These are phyloP conservation scores for Chlorops oryzae DNA, from an alignment of 1,140 invertebrate genomes.

Conservation along the genomic window DNA sequence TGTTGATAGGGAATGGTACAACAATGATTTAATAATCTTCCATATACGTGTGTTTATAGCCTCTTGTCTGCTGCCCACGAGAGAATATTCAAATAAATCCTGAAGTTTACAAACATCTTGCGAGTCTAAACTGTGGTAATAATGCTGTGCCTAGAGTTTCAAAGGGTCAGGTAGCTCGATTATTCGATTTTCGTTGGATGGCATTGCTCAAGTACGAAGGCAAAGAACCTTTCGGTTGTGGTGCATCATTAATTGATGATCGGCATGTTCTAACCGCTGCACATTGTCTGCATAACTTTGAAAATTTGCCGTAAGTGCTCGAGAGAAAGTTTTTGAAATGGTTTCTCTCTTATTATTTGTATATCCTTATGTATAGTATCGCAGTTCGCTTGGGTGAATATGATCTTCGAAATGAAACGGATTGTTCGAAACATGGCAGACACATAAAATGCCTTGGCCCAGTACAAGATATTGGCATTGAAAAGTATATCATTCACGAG, in stretches of 20 bases:
- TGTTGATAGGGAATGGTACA: no score
- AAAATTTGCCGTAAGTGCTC: no score
- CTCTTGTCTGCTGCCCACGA: conserved; percentile 28
- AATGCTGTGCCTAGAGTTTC: conserved; percentile 26
- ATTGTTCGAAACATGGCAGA: conserved; percentile 49
- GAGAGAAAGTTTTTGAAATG: no score
- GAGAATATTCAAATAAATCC: conserved; percentile 32
- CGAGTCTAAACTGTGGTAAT: conserved; percentile 33
- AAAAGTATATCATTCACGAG: conserved; percentile 55
- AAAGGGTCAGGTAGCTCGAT: conserved; percentile 46
- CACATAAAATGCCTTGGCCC: conserved; percentile 48
- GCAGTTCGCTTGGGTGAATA: conserved; percentile 60
- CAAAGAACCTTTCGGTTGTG: conserved; percentile 33
- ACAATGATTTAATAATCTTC: no score
- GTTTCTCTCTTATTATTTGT: no score
- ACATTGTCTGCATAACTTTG: conserved; percentile 39
- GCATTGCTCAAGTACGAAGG: conserved; percentile 48
- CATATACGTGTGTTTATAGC: no score
- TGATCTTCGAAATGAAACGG: conserved; percentile 50
- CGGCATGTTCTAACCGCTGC: conserved; percentile 62
- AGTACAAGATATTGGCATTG: conserved; percentile 53
- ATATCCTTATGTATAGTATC: no score
- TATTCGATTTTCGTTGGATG: conserved; percentile 54
- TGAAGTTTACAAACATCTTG: conserved; percentile 28
- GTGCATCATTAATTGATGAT: conserved; percentile 49